Percentiles rank a stretch among this genome's conserved stretches.
Evolutionary conservation across 64 coral and sea anemone species (phyloP).

Genomic region (Dendronephthya gigantea): DNA sequence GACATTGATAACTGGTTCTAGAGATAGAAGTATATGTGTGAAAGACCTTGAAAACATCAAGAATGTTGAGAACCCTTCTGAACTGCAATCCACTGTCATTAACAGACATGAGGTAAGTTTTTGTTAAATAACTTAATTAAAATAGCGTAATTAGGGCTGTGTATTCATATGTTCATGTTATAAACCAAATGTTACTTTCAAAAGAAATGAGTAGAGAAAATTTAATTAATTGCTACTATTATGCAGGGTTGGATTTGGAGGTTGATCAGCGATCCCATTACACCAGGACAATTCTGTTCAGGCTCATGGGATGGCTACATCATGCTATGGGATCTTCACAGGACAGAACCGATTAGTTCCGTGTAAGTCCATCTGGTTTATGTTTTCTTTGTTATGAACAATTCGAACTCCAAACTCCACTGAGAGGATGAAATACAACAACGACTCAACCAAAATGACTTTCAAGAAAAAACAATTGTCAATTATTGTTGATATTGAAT

Average conservation of each 20-base stretch:
- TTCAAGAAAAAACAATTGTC: no score
- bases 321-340: not conserved
- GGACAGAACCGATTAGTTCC: not conserved
- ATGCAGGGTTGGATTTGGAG: conserved; percentile 2
- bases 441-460: no score
- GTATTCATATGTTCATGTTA: no score
- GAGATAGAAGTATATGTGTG: conserved; percentile 30
- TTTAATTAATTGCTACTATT: not conserved
- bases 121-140: no score
- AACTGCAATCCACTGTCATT: not conserved
- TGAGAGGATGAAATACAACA: no score
- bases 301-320: not conserved
- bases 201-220: not conserved
- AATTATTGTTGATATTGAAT: no score
- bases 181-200: no score
- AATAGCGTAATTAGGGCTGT: no score
- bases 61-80: not conserved
- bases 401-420: no score
- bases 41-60: not conserved
- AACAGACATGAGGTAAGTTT: not conserved
- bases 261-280: not conserved
- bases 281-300: not conserved
- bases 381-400: no score
- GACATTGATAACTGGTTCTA: conserved; percentile 72
- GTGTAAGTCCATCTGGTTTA: not conserved